Evolutionary conservation across 2,888 invertebrate species (phyloP).

Genomic region (Pyrochroa serraticornis): DNA sequence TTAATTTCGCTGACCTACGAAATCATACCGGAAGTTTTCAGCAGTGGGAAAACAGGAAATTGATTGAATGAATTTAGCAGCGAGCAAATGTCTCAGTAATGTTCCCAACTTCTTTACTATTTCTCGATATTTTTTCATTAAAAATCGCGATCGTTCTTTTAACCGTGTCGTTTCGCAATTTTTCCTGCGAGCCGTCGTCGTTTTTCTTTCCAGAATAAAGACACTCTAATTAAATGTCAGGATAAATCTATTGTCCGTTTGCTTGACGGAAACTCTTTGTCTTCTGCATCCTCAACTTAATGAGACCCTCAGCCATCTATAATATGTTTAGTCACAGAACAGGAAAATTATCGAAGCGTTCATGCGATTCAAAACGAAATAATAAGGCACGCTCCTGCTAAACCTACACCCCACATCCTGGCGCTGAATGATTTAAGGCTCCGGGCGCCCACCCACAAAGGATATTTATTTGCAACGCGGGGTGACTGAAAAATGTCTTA

Average conservation of each 20-base stretch:
- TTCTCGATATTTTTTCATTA: neutral
- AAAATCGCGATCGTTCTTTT: neutral
- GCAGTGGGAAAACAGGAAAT: conserved; percentile 16
- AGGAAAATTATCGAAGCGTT: conserved; percentile 42
- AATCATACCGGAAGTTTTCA: conserved; percentile 22
- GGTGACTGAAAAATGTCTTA: conserved; percentile 20
- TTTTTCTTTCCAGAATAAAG: conserved; percentile 16
- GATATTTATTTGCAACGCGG: neutral
- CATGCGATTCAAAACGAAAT: conserved; percentile 38
- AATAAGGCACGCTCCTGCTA: conserved; percentile 38
- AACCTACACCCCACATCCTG: conserved; percentile 26
- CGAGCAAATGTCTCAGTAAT: conserved; percentile 9
- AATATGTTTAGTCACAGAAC: conserved; percentile 33
- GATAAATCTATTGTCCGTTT: conserved; percentile 29
- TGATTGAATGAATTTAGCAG: conserved; percentile 21
- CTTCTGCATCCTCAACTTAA: conserved; percentile 24
- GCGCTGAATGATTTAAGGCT: conserved; percentile 26
- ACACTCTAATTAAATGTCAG: conserved; percentile 29
- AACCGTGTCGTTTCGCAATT: conserved; percentile 2
- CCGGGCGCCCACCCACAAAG: conserved; percentile 3
- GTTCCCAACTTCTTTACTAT: conserved; percentile 5
- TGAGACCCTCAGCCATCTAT: conserved; percentile 28
- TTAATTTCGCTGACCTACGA: conserved; percentile 22
- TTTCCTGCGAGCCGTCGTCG: neutral
- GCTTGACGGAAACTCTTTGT: conserved; percentile 30